A percentile compares a stretch with the other conserved stretches of the same genome.
phyloP scores from a whole-genome alignment of 2,113 vertebrate species.

The Alosa alosa region DNA sequence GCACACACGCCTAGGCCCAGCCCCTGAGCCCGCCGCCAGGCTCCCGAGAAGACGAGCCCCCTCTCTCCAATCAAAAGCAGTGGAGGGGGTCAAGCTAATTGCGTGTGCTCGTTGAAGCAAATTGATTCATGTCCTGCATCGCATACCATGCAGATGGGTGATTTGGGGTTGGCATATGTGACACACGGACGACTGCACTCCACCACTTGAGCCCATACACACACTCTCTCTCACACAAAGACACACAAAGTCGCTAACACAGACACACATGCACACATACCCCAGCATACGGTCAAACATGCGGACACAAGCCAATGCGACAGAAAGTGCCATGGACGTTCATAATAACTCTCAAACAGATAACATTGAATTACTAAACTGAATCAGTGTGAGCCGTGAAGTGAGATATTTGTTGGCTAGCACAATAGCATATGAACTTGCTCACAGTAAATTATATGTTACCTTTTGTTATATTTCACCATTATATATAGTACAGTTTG shows the following conservation, averaged over 20 bases:
- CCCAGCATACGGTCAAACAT: neutral
- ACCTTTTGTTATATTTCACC: too few species aligned
- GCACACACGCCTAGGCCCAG: neutral
- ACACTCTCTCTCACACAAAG: neutral
- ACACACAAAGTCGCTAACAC: neutral
- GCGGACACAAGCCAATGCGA: neutral
- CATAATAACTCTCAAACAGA: neutral
- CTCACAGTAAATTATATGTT: neutral
- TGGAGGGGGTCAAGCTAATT: slow-evolving; percentile 38
- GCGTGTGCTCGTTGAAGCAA: slow-evolving; percentile 18
- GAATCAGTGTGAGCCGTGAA: neutral
- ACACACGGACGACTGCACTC: neutral
- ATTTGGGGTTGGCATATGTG: neutral
- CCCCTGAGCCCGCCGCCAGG: neutral
- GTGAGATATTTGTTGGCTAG: neutral
- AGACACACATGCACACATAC: neutral
- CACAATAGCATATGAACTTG: neutral
- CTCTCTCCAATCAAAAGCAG: slow-evolving; percentile 28
- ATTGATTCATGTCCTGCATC: slow-evolving; percentile 29
- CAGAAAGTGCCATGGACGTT: neutral
- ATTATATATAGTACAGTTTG: too few species aligned
- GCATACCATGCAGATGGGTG: slow-evolving; percentile 28
- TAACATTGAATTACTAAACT: neutral
- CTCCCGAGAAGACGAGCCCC: neutral
- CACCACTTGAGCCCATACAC: neutral